Evolutionary conservation across 1,140 invertebrate genomes (phyloP).

Genomic region (Drosophila aff.): DNA sequence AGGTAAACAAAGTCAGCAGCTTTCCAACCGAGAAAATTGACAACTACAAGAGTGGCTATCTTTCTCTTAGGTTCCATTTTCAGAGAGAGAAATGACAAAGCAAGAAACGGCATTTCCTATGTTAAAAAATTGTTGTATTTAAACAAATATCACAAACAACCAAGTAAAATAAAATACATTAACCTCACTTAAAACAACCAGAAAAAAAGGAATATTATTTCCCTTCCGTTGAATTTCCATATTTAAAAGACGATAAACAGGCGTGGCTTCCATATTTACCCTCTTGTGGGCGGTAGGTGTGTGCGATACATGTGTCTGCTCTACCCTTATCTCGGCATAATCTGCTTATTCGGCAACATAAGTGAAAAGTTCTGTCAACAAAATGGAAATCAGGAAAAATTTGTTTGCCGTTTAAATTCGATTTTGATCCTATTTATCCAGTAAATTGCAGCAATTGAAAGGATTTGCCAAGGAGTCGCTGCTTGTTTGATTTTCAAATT

Average conservation of each 20-base stretch:
- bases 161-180: background rate
- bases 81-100: no score
- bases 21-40: no score
- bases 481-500: conserved; percentile 81
- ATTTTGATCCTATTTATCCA: conserved; percentile 85
- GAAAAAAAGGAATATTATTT: background rate
- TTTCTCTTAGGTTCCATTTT: no score
- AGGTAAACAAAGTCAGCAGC: no score
- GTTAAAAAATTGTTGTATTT: no score
- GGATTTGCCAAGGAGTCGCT: conserved; percentile 65
- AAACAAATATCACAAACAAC: no score
- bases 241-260: background rate
- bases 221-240: background rate
- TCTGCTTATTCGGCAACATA: conserved; percentile 80
- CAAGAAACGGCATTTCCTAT: no score
- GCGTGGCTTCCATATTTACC: conserved; percentile 13
- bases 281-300: conserved; percentile 50
- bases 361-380: conserved; percentile 84
- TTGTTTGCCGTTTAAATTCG: conserved; percentile 84
- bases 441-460: conserved; percentile 84
- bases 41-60: no score
- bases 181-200: background rate
- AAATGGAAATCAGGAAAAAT: conserved; percentile 81
- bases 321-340: conserved; percentile 67
- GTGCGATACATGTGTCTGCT: conserved; percentile 28